Conservation (phyloP, 2,888 invertebrate species). For the Tipula confusa region DNA sequence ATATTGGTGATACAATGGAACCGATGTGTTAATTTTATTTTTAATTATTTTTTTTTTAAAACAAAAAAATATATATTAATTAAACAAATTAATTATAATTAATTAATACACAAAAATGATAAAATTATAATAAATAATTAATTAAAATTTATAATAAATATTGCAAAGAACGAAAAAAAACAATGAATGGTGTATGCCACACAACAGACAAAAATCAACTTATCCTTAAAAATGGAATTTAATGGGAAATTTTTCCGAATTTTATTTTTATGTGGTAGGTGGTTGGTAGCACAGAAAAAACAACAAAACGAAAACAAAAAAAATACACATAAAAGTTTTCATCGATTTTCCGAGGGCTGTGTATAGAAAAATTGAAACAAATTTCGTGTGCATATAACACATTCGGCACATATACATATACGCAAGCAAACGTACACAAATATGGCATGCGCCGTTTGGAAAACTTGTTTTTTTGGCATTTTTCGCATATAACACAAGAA, state of each 20-base stretch:
- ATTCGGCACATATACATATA: neutral
- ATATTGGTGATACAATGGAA: neutral
- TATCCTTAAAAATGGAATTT: neutral
- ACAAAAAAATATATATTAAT: neutral
- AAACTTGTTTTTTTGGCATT: neutral
- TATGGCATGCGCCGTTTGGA: neutral
- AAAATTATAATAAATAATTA: constrained; percentile 29
- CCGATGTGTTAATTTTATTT: neutral
- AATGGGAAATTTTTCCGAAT: neutral
- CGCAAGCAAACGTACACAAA: neutral
- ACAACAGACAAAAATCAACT: constrained; percentile 31
- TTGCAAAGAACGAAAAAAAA: constrained; percentile 30
- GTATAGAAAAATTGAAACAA: neutral
- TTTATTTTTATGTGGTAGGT: constrained; percentile 26
- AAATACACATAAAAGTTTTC: neutral
- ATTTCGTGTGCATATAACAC: too few species aligned
- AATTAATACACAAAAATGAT: neutral
- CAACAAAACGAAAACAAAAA: neutral
- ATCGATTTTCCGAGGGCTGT: constrained; percentile 30
- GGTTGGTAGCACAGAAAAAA: constrained; percentile 26
- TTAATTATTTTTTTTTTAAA: neutral
- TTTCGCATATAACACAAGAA: neutral
- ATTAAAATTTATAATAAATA: constrained; percentile 21
- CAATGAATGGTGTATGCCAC: constrained; percentile 30
- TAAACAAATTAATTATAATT: neutral